Conservation (phyloP, 2,888 invertebrate genomes). For the Tridacna gigas region DNA sequence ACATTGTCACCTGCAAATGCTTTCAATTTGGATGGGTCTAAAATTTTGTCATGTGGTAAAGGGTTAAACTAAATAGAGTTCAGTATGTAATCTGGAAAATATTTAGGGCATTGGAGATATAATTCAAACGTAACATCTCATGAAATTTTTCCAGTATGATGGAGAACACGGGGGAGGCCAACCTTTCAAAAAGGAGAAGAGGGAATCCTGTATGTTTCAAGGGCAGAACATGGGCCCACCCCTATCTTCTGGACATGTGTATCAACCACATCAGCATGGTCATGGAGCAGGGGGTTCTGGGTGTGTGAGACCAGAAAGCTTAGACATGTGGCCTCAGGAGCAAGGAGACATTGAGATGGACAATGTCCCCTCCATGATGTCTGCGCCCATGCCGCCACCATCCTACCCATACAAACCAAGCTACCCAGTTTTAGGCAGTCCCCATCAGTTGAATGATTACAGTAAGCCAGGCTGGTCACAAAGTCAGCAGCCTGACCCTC, state of each 20-base stretch:
- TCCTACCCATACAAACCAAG: constrained; percentile 1
- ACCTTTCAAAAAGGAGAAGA: neutral
- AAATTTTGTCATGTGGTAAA: too few species aligned
- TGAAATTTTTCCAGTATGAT: neutral
- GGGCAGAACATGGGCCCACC: neutral
- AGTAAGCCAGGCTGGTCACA: neutral
- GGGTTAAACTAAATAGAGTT: too few species aligned
- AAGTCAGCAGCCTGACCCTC: neutral
- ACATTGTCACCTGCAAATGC: too few species aligned
- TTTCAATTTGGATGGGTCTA: too few species aligned
- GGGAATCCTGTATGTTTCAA: constrained; percentile 9
- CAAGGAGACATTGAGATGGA: neutral
- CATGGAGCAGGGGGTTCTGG: neutral
- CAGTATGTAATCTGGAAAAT: too few species aligned
- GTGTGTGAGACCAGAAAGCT: neutral
- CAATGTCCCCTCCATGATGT: constrained; percentile 1
- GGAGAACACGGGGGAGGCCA: neutral
- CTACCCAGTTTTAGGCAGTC: too few species aligned
- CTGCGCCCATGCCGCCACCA: neutral
- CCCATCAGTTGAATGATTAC: too few species aligned
- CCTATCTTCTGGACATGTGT: neutral
- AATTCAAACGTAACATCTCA: neutral
- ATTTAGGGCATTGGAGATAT: neutral
- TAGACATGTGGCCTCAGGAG: neutral
- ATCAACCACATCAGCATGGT: neutral